Conservation (phyloP, 2,113 vertebrate species). For the Brachirus orientalis region DNA sequence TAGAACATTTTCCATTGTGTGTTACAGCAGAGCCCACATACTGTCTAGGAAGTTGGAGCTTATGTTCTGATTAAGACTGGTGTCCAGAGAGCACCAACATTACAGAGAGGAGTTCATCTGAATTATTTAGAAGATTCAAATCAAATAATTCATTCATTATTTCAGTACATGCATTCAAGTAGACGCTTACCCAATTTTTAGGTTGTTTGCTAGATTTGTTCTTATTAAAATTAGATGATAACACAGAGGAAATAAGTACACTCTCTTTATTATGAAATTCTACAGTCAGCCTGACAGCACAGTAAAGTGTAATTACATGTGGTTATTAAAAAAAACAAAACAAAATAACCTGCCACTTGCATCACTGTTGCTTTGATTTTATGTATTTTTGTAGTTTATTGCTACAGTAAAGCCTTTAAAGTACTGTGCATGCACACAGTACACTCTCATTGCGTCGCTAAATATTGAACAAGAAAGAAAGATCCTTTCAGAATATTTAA, state of each 20-base stretch:
- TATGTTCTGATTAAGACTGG: no score
- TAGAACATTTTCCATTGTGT: slow-evolving; percentile 40
- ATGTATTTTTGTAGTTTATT: neutral
- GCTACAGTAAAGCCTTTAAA: neutral
- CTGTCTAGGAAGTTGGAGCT: slow-evolving; percentile 10
- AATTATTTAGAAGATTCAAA: no score
- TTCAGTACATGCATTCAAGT: no score
- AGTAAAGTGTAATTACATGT: neutral
- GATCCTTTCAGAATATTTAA: neutral
- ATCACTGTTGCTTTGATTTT: neutral
- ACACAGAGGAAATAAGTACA: no score
- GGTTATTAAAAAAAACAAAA: no score
- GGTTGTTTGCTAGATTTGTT: no score
- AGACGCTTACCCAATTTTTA: no score
- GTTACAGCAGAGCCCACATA: slow-evolving; percentile 30
- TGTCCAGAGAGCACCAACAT: neutral
- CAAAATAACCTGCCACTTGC: neutral
- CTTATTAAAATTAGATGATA: neutral
- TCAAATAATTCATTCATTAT: no score
- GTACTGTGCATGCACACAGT: neutral
- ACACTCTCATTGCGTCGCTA: neutral
- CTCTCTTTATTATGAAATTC: no score
- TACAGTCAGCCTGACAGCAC: neutral
- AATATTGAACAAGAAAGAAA: neutral
- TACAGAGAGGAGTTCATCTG: no score